phyloP scores from a whole-genome alignment of 1,140 invertebrate species.

The Drosophila pandora region DNA sequence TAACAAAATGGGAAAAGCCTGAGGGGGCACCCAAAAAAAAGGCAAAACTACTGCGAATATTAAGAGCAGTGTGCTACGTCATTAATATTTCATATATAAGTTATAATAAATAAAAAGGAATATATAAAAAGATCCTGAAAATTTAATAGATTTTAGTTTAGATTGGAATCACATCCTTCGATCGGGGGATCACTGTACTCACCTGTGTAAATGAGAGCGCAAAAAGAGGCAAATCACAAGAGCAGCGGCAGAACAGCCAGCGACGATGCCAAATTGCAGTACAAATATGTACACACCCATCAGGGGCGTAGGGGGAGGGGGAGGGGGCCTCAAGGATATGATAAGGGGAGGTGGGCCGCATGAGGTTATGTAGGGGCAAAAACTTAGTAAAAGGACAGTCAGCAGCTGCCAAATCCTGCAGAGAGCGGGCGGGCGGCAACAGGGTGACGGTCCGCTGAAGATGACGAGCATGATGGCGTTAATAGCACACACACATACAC shows the following conservation, averaged over 20 bases:
- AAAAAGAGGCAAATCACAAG: constrained; percentile 83
- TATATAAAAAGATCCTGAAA: not conserved
- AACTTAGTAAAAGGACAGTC: constrained; percentile 79
- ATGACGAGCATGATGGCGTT: constrained; percentile 66
- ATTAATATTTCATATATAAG: not conserved
- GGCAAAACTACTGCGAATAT: not conserved
- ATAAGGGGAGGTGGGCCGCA: constrained; percentile 2
- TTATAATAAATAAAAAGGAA: not conserved
- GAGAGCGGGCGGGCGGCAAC: not conserved
- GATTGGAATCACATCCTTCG: not conserved
- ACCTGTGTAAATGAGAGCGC: constrained; percentile 78
- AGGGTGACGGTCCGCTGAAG: not conserved
- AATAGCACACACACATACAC: constrained; percentile 40
- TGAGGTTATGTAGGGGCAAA: constrained; percentile 55
- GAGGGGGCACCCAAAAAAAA: constrained; percentile 43
- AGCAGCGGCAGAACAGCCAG: constrained; percentile 40
- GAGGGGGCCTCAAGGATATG: not conserved
- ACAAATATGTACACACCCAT: constrained; percentile 75
- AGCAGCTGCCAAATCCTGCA: constrained; percentile 37
- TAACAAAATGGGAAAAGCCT: constrained; percentile 1
- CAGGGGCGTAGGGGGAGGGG: not conserved
- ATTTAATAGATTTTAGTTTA: not conserved
- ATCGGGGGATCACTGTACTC: constrained; percentile 49
- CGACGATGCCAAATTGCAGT: constrained; percentile 78
- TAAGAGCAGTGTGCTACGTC: constrained; percentile 24